Evolutionary conservation across 1,140 invertebrate genomes (phyloP).

Genomic region (Pararge aegeria): DNA sequence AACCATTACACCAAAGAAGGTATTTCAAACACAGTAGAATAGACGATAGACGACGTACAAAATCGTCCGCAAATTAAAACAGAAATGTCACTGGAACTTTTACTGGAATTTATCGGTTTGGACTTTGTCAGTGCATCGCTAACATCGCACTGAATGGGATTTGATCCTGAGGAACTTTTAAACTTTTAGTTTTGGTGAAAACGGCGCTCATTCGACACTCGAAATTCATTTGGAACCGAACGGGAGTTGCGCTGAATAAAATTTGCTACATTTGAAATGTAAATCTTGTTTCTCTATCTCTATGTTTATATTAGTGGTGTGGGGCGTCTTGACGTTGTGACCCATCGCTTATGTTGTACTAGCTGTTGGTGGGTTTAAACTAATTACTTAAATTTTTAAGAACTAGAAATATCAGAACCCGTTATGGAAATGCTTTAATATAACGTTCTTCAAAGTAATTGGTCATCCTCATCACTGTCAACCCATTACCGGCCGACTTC

Average conservation of each 20-base stretch:
- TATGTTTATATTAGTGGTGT: background rate
- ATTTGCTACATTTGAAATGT: conserved; percentile 3
- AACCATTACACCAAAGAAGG: background rate
- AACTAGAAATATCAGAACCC: too few species aligned
- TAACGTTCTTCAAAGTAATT: too few species aligned
- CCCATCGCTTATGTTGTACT: too few species aligned
- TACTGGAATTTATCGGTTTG: conserved; percentile 4
- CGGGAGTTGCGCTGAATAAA: background rate
- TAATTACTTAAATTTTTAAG: too few species aligned
- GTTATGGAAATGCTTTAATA: too few species aligned
- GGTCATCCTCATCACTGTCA: too few species aligned
- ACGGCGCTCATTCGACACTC: background rate
- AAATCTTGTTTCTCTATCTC: background rate
- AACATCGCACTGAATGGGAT: conserved; percentile 1
- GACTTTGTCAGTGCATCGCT: background rate
- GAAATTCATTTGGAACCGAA: conserved; percentile 5
- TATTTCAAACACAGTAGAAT: background rate
- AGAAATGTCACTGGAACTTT: conserved; percentile 1
- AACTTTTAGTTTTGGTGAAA: conserved; percentile 1
- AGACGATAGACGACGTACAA: background rate
- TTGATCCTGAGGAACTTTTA: conserved; percentile 6
- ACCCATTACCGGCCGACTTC: too few species aligned
- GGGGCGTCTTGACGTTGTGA: too few species aligned
- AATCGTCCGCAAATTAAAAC: conserved; percentile 2
- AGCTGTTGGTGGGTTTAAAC: too few species aligned